A percentile compares a stretch with the other conserved stretches of the same genome.
phyloP scores from a whole-genome alignment of 2,113 vertebrate species.

The Drymodes brunneopygia region DNA sequence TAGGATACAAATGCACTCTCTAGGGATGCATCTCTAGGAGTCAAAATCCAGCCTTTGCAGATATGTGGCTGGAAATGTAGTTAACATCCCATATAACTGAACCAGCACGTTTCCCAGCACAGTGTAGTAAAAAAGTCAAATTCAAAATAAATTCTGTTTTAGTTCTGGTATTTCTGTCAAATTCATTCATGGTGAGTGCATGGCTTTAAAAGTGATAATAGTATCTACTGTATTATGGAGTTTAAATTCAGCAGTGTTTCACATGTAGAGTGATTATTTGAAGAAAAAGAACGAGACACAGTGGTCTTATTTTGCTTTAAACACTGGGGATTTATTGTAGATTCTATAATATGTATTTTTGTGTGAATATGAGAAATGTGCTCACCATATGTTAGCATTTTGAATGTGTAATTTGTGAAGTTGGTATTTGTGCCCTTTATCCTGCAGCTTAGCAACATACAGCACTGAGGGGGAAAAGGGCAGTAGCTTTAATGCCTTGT shows the following conservation, averaged over 20 bases:
- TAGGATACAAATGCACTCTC: neutral
- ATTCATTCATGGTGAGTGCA: neutral
- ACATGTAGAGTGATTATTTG: neutral
- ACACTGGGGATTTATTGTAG: neutral
- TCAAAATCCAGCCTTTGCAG: neutral
- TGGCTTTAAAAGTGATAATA: neutral
- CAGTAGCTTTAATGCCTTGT: neutral
- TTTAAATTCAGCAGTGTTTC: neutral
- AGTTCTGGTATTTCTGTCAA: neutral
- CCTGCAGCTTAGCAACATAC: neutral
- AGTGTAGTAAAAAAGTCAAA: neutral
- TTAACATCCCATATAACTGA: neutral
- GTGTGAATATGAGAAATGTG: neutral
- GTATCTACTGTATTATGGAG: neutral
- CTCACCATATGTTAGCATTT: neutral
- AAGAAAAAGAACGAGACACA: neutral
- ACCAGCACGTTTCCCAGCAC: neutral
- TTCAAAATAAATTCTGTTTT: neutral
- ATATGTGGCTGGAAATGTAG: neutral
- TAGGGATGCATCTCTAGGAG: neutral
- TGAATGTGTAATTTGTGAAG: neutral
- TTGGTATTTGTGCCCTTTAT: neutral
- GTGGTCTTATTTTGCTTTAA: neutral
- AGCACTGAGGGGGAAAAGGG: neutral
- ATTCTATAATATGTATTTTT: neutral